Conservation (phyloP, 2,797 vertebrate species). For the Eospalax fontanierii region DNA sequence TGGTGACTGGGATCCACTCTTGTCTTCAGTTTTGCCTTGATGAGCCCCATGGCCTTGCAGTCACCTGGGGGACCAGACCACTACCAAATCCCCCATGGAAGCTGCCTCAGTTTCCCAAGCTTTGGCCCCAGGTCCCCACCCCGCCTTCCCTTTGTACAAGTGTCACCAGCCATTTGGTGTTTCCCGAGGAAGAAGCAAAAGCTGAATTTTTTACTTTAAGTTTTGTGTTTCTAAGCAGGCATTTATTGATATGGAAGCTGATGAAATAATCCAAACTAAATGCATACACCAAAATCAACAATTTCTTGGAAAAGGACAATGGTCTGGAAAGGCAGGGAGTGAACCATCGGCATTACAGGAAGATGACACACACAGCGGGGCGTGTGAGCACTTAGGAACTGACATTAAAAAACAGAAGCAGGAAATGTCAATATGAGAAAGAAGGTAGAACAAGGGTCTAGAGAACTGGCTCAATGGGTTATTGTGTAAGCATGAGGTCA, state of each 20-base stretch:
- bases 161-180: no score
- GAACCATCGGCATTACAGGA: neutral
- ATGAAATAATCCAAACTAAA: neutral
- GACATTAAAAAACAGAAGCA: neutral
- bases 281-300: neutral
- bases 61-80: no score
- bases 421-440: no score
- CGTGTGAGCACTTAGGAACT: neutral
- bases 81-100: no score
- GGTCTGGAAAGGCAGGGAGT: neutral
- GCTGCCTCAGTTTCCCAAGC: no score
- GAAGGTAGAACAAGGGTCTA: neutral
- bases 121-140: no score
- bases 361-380: neutral
- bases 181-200: no score
- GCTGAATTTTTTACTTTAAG: no score
- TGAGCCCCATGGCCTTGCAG: no score
- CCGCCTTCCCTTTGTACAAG: no score
- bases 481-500: neutral
- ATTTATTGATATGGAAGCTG: conserved; percentile 9
- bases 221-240: neutral
- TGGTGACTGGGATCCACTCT: no score
- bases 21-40: no score
- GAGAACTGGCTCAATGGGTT: neutral
- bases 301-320: neutral